Evolutionary conservation across 1,140 invertebrate species (phyloP), one percentile per base, ranked within the genome.

Genomic region (Metaphire vulgaris): DNA sequence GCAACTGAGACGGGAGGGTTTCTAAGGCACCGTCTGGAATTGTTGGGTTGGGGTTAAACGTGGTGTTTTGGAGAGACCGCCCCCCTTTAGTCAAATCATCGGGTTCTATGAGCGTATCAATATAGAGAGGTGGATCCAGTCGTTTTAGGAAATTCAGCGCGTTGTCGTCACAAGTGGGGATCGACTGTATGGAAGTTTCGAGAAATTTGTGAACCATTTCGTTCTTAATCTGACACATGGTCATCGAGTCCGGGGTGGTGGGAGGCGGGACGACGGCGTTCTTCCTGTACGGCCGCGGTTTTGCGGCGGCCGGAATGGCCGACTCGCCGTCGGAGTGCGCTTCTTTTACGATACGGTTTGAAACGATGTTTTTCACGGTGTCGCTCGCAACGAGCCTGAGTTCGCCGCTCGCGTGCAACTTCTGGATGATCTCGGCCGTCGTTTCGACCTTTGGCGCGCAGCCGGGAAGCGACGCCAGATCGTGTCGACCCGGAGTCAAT

Each of bases 381-480:
- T 80, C 79, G 78, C 79, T 82, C 33, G 80, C 81, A 2, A 30
- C 83, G 77, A 77, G 80, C 32, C 81, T 79, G 86, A 79, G 88
- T 84, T 78, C 86, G 89, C 72, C 90, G 87, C 79, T 82, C 83
- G 77, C 91, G 83, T 92, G 91, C 76, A 94, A 87, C 81, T 92
- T 91, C 64, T 91, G 91, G 73, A 94, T 88, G 28, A 94, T 83
- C 83, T 94, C 91, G 80, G 92, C 91, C 30, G 92, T 94, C 0
- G 92, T 94, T 88, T 93, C 94, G 0, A 94, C 87, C 89, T 87
- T 93, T 90, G 77, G 90, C 34, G 81, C 80, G 71, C 78, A 33
- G 78, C 33, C 77, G 78, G 26, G 72, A 56, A 56, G 41, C 41
- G 41, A 56, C 6, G 41, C 41, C 6, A 21, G 6, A 12, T 56